Base-by-base conservation (phyloP, 2,888 invertebrate genomes). In the Drosophila paramelanica region DNA sequence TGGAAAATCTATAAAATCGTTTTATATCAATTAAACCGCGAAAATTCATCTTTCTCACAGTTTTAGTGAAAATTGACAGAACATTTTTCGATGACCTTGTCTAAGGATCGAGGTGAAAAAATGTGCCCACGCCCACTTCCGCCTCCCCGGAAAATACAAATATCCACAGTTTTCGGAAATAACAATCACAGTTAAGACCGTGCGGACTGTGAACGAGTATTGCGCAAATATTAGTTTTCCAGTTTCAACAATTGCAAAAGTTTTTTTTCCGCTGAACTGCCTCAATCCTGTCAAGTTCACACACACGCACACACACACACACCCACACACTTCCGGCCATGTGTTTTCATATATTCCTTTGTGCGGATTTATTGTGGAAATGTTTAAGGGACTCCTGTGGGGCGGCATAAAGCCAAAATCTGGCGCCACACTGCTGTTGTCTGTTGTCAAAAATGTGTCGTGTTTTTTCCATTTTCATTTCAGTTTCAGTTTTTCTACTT, bases 341-440 rank as follows among this genome's bases (percentile, higher is more conserved):
- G 49, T 53, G 38, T 41, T 52, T 25, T 57, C 27, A 41, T 14
- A 33, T 60, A 52, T 47, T 60, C 14, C 45, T 55, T 50, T 39
- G 36, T 55, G 43, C 53, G 61, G 57, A 65, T 46, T 59, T 61
- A 58, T 62, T 62, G 55, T 62, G 41, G 65, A 61, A 71, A 58
- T 62, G 42, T 59, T 25, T 46, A 14, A 25, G 11, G 41, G 42
- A 38, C 7, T 14, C 55, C 47, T 49, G 39, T 62, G 41, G 69
- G 38, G 56, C 43, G 27, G 33, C 23, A 50, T 4, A 56, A 14
- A 60, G 27, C 17, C 64, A 66, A 31, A 86, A 80, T 81, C 71
- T 79, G 82, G 85, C 88, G 88, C 82, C 82, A 79, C 68, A 57
- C 66, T 69, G 69, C 77, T 77, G 85, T 82, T 82, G 73, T 73